These are phyloP conservation scores for Pterophyllum scalare DNA, from an alignment of 2,113 vertebrate species.

Conservation along the genomic window DNA sequence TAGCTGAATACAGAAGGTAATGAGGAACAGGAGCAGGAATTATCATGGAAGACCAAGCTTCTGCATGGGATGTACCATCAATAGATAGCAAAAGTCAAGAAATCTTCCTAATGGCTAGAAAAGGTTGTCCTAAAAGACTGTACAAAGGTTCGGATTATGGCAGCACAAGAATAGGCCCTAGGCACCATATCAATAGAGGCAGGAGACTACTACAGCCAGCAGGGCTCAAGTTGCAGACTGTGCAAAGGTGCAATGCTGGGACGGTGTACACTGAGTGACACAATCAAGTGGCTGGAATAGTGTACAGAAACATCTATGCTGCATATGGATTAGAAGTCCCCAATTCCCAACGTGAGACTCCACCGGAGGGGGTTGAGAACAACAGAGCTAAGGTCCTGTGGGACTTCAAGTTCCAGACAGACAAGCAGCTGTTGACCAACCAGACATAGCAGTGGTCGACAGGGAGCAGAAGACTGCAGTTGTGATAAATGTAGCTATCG, in stretches of 20 bases:
- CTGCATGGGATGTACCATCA: too few species aligned
- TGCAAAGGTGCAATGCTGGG: background rate
- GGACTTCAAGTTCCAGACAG: accelerated
- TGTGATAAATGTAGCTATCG: too few species aligned
- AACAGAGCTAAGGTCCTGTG: accelerated
- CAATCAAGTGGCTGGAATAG: background rate
- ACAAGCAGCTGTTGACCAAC: background rate
- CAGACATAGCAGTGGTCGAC: background rate
- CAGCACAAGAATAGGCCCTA: background rate
- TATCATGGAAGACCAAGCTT: too few species aligned
- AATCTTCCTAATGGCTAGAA: too few species aligned
- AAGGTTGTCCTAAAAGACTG: too few species aligned
- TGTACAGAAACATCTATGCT: background rate
- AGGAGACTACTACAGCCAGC: background rate
- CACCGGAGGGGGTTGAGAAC: background rate
- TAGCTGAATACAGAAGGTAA: too few species aligned
- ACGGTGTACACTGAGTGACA: too few species aligned
- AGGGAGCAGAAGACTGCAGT: too few species aligned
- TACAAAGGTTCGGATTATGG: too few species aligned
- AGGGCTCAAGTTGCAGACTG: background rate
- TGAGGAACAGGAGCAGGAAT: too few species aligned
- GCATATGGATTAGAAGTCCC: accelerated
- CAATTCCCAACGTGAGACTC: background rate
- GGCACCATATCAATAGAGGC: background rate
- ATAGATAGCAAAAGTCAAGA: too few species aligned